A percentile compares a stretch with the other conserved stretches of the same genome.
Evolutionary conservation across 2,113 vertebrate species (phyloP).

Genomic region (Stigmatopora argus): DNA sequence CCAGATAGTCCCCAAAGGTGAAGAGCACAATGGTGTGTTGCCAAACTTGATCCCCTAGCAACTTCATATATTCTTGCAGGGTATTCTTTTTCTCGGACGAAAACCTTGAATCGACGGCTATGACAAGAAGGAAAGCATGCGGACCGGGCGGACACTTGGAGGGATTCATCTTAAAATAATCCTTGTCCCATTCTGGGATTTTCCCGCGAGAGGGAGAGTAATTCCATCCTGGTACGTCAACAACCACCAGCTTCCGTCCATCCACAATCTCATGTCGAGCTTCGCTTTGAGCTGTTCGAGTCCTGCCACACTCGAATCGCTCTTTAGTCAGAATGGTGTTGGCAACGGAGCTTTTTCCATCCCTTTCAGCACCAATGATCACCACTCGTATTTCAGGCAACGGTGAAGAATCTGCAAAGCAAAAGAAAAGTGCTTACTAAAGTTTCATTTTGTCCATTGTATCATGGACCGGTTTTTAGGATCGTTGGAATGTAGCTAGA

Average conservation of each 20-base stretch:
- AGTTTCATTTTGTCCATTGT: no score
- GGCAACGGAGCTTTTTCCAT: slow-evolving; percentile 25
- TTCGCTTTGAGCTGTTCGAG: slow-evolving; percentile 34
- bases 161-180: slow-evolving; percentile 32
- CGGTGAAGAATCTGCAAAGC: slow-evolving; percentile 1
- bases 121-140: slow-evolving; percentile 32
- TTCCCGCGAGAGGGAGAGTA: no score
- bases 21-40: slow-evolving; percentile 18
- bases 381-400: slow-evolving; percentile 23
- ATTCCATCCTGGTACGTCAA: slow-evolving; percentile 50
- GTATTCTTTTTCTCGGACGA: no score
- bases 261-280: slow-evolving; percentile 17
- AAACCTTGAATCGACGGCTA: slow-evolving; percentile 36
- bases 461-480: no score
- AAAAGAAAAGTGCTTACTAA: background rate
- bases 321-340: slow-evolving; percentile 39
- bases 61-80: slow-evolving; percentile 41
- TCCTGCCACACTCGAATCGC: slow-evolving; percentile 33
- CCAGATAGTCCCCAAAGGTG: no score
- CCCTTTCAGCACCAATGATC: no score
- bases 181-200: slow-evolving; percentile 37
- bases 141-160: slow-evolving; percentile 41
- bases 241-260: slow-evolving; percentile 30
- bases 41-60: slow-evolving; percentile 42
- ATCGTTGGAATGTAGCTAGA: no score